phyloP scores from a whole-genome alignment of 2,113 vertebrate species.

The Cinclus cinclus region DNA sequence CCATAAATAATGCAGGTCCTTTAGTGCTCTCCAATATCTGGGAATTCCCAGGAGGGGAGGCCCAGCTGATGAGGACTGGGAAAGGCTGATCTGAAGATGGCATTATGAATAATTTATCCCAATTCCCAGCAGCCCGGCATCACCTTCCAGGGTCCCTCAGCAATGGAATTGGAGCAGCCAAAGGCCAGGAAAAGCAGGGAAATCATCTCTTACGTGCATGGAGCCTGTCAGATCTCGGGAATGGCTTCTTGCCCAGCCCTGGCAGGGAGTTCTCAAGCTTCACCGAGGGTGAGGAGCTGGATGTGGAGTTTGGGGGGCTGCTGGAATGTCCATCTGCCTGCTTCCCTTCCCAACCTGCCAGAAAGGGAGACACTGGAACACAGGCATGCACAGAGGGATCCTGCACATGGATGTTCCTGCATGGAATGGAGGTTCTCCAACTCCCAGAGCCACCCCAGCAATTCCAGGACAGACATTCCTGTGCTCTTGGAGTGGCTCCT shows the following conservation, averaged over 20 bases:
- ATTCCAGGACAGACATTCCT: fast-evolving
- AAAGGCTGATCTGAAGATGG: neutral
- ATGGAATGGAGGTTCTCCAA: fast-evolving
- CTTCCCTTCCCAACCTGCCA: slow-evolving; percentile 80
- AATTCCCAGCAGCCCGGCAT: neutral
- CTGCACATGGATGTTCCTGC: fast-evolving
- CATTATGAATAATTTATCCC: neutral
- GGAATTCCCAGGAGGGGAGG: neutral
- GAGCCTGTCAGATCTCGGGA: slow-evolving; percentile 87
- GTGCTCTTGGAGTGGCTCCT: neutral
- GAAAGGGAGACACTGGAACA: neutral
- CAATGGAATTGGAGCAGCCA: too few relatives aligned
- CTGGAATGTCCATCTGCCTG: slow-evolving; percentile 69
- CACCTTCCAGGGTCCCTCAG: neutral
- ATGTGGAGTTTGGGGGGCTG: slow-evolving; percentile 78
- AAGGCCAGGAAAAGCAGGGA: neutral
- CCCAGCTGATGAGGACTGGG: neutral
- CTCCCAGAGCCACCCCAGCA: fast-evolving
- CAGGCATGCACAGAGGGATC: neutral
- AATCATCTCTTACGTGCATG: slow-evolving; percentile 80
- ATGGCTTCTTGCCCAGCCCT: slow-evolving; percentile 82
- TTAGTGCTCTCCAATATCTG: neutral
- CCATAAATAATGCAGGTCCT: neutral
- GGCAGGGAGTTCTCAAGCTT: slow-evolving; percentile 82
- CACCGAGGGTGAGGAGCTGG: slow-evolving; percentile 73